Evolutionary conservation across 2,888 invertebrate genomes (phyloP).

Genomic region (Plebejus melissa): DNA sequence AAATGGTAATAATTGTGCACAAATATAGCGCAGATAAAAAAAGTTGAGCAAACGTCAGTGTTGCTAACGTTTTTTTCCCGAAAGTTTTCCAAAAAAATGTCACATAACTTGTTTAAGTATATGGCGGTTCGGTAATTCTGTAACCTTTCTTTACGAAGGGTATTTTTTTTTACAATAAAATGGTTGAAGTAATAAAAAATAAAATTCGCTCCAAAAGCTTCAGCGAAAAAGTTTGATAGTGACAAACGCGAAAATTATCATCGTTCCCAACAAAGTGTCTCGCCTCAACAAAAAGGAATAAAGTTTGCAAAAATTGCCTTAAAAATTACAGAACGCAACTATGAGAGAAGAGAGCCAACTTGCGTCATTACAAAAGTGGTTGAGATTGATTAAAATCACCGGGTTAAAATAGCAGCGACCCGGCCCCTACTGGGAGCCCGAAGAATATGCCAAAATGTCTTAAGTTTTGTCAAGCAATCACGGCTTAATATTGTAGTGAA

Average conservation of each 20-base stretch:
- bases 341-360: conserved; percentile 4
- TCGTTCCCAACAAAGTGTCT: background rate
- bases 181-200: background rate
- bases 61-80: too few species aligned
- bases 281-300: conserved; percentile 3
- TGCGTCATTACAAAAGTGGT: conserved; percentile 44
- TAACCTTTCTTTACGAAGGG: background rate
- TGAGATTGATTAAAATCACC: conserved; percentile 70
- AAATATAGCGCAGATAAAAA: background rate
- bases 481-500: conserved; percentile 79
- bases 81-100: too few species aligned
- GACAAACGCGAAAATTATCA: background rate
- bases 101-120: background rate
- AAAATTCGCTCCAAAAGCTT: background rate
- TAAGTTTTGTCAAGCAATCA: conserved; percentile 79
- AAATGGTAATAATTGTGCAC: background rate
- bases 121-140: background rate
- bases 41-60: too few species aligned
- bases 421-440: conserved; percentile 72
- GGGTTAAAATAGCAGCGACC: conserved; percentile 72
- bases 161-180: background rate
- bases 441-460: conserved; percentile 78
- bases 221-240: background rate
- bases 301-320: background rate
- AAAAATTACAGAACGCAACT: conserved; percentile 16